Evolutionary conservation across 1,140 invertebrate species (phyloP).

Genomic region (Plodia interpunctella): DNA sequence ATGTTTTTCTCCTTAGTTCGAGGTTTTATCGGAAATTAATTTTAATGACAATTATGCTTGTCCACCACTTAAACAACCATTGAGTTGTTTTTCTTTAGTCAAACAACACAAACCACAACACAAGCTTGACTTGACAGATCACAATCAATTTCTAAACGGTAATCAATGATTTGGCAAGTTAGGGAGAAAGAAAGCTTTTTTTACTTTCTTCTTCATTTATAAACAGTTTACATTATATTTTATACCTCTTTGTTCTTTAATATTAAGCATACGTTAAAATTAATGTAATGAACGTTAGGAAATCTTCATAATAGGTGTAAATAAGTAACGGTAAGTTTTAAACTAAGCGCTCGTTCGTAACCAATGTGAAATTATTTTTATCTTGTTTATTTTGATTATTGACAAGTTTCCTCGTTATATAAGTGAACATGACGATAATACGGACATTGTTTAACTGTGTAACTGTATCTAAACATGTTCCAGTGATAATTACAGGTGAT

Average conservation of each 20-base stretch:
- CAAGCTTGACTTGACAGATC: background rate
- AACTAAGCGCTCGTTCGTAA: conserved; percentile 50
- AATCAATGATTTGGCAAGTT: conserved; percentile 53
- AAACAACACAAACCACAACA: too few relatives aligned
- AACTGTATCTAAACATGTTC: conserved; percentile 30
- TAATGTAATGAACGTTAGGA: conserved; percentile 7
- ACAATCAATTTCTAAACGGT: background rate
- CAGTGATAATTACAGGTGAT: conserved; percentile 44
- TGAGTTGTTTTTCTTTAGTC: too few relatives aligned
- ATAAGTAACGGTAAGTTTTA: conserved; percentile 40
- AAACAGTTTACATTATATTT: conserved; percentile 17
- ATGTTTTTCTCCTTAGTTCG: too few relatives aligned
- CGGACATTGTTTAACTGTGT: conserved; percentile 35
- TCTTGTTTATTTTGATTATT: conserved; percentile 43
- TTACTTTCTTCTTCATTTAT: conserved; percentile 21
- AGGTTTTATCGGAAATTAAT: too few relatives aligned
- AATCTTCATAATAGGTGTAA: background rate
- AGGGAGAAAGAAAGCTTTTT: conserved; percentile 17
- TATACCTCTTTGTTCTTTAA: conserved; percentile 4
- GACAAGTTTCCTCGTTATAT: conserved; percentile 46
- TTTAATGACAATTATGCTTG: too few relatives aligned
- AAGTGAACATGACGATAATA: conserved; percentile 51
- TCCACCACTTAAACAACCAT: too few relatives aligned
- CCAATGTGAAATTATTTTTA: conserved; percentile 30
- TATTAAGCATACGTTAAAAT: conserved; percentile 9